Evolutionary conservation across 1,140 invertebrate genomes (phyloP), one percentile per base, ranked within the genome.

Genomic region (Ganaspis sp.): DNA sequence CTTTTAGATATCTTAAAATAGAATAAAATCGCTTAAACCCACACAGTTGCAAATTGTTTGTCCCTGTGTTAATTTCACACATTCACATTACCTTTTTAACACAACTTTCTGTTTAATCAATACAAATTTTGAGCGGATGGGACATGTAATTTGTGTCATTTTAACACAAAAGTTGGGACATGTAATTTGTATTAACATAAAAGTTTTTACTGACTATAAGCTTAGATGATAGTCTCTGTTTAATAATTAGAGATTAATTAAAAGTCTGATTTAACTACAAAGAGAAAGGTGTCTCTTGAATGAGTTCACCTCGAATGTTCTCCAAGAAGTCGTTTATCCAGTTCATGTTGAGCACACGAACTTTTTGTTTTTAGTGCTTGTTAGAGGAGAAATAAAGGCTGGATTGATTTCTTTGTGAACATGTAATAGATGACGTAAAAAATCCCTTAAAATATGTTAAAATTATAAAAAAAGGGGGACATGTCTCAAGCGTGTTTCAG

Each of bases 271-370:
- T 17, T 49, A 49, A 17, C 15, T 49, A 49, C 45, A 49, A 49
- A 49, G 45, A 49, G 45, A 49, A 49, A 49, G 45, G 45, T 49
- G 45, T 49, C 45, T 17, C 45, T 17, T 49, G 45, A 49, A 49
- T 49, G 45, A 49, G 45, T 49, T 49, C 45, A 49, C 45, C 45
- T 49, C 45, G 45, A 49, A 49, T 49, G 45, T 17, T 49, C 45
- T 49, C n/a, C 45, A n/a, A 49, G 45, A 49, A 49, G 45, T n/a
- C 17, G 45, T 49, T 49, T 49, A 49, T 49, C 45, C 45, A 49
- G 45, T 49, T 49, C 17, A 8, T 49, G 45, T 17, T 8, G 45
- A n/a, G 45, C 45, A n/a, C 3, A 49, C n/a, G 5, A 4, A 1
- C n/a, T 45, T 45, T 49, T 49, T 49, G n/a, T 49, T 49, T 49